These are phyloP conservation scores for Semicossyphus pulcher DNA, from an alignment of 2,113 vertebrate genomes.

Conservation along the genomic window DNA sequence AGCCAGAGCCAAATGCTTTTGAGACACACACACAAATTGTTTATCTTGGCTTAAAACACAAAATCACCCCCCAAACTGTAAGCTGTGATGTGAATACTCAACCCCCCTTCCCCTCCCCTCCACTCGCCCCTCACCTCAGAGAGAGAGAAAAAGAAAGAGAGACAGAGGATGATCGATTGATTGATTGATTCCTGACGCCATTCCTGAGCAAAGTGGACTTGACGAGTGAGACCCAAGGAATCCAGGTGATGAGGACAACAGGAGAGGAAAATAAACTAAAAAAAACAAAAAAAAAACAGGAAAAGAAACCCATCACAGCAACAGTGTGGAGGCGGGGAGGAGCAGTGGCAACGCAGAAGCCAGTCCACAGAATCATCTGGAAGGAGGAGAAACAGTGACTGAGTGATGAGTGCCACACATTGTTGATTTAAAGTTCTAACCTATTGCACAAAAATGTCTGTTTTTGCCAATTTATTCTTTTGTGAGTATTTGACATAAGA, in stretches of 20 bases:
- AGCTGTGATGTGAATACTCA: slow-evolving; percentile 51
- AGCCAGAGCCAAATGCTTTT: slow-evolving; percentile 47
- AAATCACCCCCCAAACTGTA: slow-evolving; percentile 45
- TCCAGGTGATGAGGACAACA: slow-evolving; percentile 59
- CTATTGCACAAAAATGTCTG: too few species aligned
- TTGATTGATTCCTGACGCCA: slow-evolving; percentile 76
- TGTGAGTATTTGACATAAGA: too few species aligned
- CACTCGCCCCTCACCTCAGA: slow-evolving; percentile 6
- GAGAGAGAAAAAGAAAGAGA: background rate
- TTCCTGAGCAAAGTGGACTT: slow-evolving; percentile 81
- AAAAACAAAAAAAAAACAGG: background rate
- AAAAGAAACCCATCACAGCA: slow-evolving; percentile 47
- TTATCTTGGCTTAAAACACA: slow-evolving; percentile 73
- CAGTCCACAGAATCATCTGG: slow-evolving; percentile 64
- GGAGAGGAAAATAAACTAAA: slow-evolving; percentile 23
- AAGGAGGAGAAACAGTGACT: slow-evolving; percentile 6
- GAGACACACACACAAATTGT: slow-evolving; percentile 47
- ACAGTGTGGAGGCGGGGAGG: slow-evolving; percentile 68
- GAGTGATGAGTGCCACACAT: background rate
- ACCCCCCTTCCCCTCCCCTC: background rate
- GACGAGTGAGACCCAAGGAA: slow-evolving; percentile 71
- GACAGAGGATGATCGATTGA: slow-evolving; percentile 26
- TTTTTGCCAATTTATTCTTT: too few species aligned
- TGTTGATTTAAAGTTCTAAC: background rate
- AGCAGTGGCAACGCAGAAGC: slow-evolving; percentile 56